These are phyloP conservation scores for Ficedula albicollis DNA, from an alignment of 2,797 vertebrate species.

Conservation along the genomic window DNA sequence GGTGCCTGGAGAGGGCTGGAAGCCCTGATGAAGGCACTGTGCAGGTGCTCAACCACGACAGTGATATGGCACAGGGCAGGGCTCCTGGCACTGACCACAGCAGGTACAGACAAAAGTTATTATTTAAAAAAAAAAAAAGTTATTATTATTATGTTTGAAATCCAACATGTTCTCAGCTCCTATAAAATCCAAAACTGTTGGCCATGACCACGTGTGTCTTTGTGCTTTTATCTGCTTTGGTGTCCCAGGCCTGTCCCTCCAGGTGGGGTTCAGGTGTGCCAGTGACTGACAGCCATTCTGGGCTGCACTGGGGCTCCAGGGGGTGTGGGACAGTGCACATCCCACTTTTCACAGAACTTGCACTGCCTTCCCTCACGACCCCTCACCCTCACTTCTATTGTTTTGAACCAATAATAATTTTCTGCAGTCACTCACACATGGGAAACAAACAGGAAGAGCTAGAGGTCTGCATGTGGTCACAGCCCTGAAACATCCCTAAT, in stretches of 20 bases:
- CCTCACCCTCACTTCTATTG: background rate
- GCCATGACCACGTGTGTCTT: accelerated
- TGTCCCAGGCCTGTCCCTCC: accelerated
- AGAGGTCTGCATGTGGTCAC: background rate
- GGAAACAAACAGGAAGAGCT: background rate
- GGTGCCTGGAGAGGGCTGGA: background rate
- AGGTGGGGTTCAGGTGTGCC: background rate
- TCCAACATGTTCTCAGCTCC: background rate
- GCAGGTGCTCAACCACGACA: background rate
- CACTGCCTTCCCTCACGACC: background rate
- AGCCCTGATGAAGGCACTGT: background rate
- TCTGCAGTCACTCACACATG: background rate
- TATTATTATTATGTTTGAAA: background rate
- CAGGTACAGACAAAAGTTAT: background rate
- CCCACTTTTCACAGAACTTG: background rate
- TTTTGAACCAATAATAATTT: background rate
- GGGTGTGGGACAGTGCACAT: too few relatives aligned
- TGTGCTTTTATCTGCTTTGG: background rate
- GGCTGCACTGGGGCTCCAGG: background rate
- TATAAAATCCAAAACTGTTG: background rate
- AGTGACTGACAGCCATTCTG: background rate
- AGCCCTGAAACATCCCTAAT: background rate
- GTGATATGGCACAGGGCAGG: background rate
- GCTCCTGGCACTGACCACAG: background rate
- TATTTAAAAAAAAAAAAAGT: too few relatives aligned